Evolutionary conservation across 2,797 vertebrate species (phyloP), one percentile per base, ranked within the genome.

Genomic region (Ctenopoma kingsleyae): DNA sequence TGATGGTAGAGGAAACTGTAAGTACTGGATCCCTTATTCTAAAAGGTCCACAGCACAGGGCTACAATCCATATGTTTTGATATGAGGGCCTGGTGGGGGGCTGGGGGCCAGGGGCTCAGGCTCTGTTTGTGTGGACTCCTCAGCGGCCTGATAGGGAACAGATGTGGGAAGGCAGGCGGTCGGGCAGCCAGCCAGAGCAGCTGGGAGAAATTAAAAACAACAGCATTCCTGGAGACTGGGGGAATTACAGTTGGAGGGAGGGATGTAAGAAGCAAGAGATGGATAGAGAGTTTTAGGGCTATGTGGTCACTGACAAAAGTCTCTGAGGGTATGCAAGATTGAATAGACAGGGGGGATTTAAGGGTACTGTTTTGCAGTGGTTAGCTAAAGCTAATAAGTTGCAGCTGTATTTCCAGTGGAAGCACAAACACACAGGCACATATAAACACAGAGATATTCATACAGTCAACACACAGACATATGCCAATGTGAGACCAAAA

Each of bases 181-280:
- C 89, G 93, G 94, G 94, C 94, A 93, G 87, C 75, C 87, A 92
- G 94, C 95, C 91, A 72, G 86, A 95, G 94, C 90, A 94, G 94
- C 96, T 96, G 96, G 96, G 95, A 95, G 93, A 94, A 94, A 94
- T 96, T 96, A 96, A 95, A 94, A 95, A 94, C 87, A 91, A 93
- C 91, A 93, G 91, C 93, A 95, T 95, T 95, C 94, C 94, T 94
- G 88, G 93, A 94, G 94, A 94, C 94, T 91, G 89, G 92, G 93
- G 93, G 94, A 94, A 95, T 95, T 95, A 94, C 92, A 92, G 92
- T 85, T 90, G 76, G 84, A 80, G 78, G 71, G 83, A 82, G 63
- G 71, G 81, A 74, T 77, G 69, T 66, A 76, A 73, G 77, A 70
- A 83, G 74, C 40, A 43, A 81, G 64, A 86, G 87, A 89, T 76